Evolutionary conservation across 2,888 invertebrate species (phyloP).

Genomic region (Melanargia galathea): DNA sequence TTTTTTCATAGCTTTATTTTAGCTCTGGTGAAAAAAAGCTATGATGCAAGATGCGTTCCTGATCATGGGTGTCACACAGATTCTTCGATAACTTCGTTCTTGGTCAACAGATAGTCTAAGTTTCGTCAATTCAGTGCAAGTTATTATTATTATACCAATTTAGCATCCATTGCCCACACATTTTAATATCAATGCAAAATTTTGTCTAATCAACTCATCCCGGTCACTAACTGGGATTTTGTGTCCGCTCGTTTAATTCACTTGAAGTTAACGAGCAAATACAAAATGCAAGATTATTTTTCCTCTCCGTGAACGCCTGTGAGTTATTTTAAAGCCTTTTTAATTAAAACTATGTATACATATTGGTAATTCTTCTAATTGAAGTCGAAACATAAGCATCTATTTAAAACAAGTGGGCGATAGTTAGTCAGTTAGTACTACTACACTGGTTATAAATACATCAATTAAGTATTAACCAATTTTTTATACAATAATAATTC

Average conservation of each 20-base stretch:
- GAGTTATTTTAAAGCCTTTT: background rate
- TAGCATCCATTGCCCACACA: background rate
- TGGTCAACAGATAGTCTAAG: background rate
- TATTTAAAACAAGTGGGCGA: conserved; percentile 1
- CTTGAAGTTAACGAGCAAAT: too few relatives aligned
- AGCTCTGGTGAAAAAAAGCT: background rate
- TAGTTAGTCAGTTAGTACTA: background rate
- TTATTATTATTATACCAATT: background rate
- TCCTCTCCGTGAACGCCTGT: too few relatives aligned
- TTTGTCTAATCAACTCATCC: too few relatives aligned
- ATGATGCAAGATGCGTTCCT: background rate
- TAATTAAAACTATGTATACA: background rate
- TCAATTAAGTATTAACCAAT: too few relatives aligned
- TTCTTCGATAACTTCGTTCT: too few relatives aligned
- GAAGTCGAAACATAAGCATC: background rate
- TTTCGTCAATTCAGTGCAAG: background rate
- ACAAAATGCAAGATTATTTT: too few relatives aligned
- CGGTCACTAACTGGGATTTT: too few relatives aligned
- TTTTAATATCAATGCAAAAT: background rate
- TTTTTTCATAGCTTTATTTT: too few relatives aligned
- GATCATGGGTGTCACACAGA: background rate
- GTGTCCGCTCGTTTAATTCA: too few relatives aligned
- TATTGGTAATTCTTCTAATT: background rate
- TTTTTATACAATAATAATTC: background rate
- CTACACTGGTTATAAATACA: background rate